These are phyloP conservation scores for Cephalopterus ornatus DNA, from an alignment of 2,113 vertebrate species.

Conservation along the genomic window DNA sequence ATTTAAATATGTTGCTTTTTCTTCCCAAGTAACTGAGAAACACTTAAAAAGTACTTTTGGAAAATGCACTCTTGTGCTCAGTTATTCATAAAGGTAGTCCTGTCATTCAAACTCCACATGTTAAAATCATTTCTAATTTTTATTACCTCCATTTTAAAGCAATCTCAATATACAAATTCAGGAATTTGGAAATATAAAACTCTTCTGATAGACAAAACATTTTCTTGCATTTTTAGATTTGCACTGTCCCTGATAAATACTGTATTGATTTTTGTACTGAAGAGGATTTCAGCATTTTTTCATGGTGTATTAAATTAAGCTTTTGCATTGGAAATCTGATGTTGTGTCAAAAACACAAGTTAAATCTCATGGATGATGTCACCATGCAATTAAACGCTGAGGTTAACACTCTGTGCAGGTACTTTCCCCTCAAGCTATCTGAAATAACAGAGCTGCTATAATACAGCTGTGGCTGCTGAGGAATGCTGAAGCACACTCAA, in stretches of 20 bases:
- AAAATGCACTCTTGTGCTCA: background rate
- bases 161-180: background rate
- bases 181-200: background rate
- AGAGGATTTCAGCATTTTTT: background rate
- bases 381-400: background rate
- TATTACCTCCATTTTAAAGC: background rate
- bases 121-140: background rate
- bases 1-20: background rate
- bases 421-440: background rate
- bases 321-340: background rate
- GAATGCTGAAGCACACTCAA: background rate
- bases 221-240: background rate
- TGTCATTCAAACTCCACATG: background rate
- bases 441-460: slow-evolving; percentile 14
- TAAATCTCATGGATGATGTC: background rate
- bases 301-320: background rate
- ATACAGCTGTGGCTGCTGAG: background rate
- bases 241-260: background rate
- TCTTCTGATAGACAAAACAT: background rate
- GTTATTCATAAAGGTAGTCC: background rate
- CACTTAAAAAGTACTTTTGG: background rate
- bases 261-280: background rate
- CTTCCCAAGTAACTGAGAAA: background rate
- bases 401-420: background rate
- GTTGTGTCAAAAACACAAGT: background rate